Conservation (phyloP, 2,113 vertebrate genomes). For the Prunella himalayana region DNA sequence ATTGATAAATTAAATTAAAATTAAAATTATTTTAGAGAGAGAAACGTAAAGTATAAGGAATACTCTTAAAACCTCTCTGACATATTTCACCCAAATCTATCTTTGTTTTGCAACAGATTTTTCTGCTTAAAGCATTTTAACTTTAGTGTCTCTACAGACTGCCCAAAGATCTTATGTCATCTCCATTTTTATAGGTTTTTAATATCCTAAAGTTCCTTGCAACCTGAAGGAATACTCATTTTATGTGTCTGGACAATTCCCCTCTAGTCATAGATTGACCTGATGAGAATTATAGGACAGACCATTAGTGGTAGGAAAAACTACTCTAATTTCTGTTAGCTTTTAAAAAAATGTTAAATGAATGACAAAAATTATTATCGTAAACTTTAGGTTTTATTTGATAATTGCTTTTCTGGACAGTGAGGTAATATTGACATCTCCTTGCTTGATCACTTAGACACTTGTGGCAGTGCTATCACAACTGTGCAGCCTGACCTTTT, state of each 20-base stretch:
- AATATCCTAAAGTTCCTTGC: not conserved
- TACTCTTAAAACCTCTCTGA: not conserved
- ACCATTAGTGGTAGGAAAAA: not conserved
- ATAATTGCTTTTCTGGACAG: not conserved
- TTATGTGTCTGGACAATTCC: not conserved
- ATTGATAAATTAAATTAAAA: not conserved
- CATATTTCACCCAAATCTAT: accelerated
- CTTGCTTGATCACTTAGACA: not conserved
- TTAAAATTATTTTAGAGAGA: not conserved
- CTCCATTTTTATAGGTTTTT: not conserved
- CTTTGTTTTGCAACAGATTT: not conserved
- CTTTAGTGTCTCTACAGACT: not conserved
- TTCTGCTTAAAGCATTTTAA: not conserved
- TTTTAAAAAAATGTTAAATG: not conserved
- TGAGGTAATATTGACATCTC: not conserved
- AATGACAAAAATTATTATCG: not conserved
- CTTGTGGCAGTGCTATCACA: not conserved
- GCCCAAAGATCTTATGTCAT: not conserved
- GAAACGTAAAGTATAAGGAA: not conserved
- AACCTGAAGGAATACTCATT: not conserved
- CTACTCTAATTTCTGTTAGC: not conserved
- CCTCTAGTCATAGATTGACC: not conserved
- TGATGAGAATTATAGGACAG: not conserved
- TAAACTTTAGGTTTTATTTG: not conserved
- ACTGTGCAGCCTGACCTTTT: not conserved